Evolutionary conservation across 2,888 invertebrate species (phyloP).

Genomic region (Phragmatobia fuliginosa): DNA sequence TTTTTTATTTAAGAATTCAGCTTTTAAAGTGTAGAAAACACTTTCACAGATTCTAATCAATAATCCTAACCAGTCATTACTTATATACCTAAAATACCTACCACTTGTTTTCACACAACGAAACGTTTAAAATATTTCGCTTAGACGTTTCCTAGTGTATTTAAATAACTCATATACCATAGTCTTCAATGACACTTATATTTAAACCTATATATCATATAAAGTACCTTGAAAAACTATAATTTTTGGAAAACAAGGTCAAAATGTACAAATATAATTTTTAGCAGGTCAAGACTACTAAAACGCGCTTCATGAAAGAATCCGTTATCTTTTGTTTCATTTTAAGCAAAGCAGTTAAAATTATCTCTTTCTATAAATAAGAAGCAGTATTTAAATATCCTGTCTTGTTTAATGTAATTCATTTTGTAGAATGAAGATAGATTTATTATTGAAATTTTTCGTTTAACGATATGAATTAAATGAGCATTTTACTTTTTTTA

Average conservation of each 20-base stretch:
- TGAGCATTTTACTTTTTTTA: too few species aligned
- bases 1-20: too few species aligned
- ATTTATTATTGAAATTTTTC: neutral
- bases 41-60: neutral
- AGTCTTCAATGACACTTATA: neutral
- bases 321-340: neutral
- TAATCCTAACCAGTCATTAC: too few species aligned
- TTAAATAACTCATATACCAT: neutral
- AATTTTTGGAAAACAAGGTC: neutral
- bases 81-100: too few species aligned
- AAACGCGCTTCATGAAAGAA: neutral
- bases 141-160: neutral
- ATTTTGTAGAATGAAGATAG: neutral
- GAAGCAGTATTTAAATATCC: neutral
- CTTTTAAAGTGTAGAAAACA: too few species aligned
- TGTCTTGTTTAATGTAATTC: neutral
- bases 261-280: neutral
- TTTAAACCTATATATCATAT: neutral
- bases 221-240: neutral
- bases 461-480: neutral
- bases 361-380: neutral
- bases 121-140: neutral
- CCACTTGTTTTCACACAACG: too few species aligned
- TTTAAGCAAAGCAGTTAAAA: neutral
- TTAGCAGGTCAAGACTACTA: neutral